Base-by-base conservation (phyloP, 2,113 vertebrate genomes). In the Orthochromis indermauri region DNA sequence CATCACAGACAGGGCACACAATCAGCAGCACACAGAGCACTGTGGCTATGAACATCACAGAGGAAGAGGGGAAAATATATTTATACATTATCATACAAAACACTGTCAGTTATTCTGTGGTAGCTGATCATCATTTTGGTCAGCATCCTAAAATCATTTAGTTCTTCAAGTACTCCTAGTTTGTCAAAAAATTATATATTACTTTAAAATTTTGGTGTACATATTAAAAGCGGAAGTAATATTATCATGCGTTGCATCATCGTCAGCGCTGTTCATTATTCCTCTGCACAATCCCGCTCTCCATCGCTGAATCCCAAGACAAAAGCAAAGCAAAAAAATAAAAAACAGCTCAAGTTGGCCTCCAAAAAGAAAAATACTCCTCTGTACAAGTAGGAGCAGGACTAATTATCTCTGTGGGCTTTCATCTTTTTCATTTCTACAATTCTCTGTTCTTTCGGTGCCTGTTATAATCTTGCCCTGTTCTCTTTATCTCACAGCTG, bases 321-420 rank as follows among this genome's bases (percentile, higher is more conserved):
- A 73, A 54, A 83, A 85, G 49, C n/a, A 49, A 85, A 33, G 16
- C 33, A 49, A 84, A 78, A 90, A 47, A n/a, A 17, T 7, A 2
- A 63, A 73, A 45, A 24, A 51, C 24, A 63, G 71, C 53, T 81
- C 59, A 86, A 76, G 89, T 86, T 90, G 45, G 90, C 88, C 82
- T 84, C 81, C 26, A 91, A 92, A 92, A 90, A 90, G 82, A 14
- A 14, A 47, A 89, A 81, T 6, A 87, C 82, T 91, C 61, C 45
- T 86, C 89, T 54, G 80, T 26, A 81, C 83, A 71, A 92, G 90
- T 90, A 45, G 37, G n/a, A 90, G 88, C 86, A 88, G 82, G 93
- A 93, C 93, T 89, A 95, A 95, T 95, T 95, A 95, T 95, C 93
- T 93, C 88, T 47, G 88, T 81, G 78, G 84, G 89, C 90, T 94